phyloP scores from a whole-genome alignment of 1,140 invertebrate species.

The Drosophila tropicalis region DNA sequence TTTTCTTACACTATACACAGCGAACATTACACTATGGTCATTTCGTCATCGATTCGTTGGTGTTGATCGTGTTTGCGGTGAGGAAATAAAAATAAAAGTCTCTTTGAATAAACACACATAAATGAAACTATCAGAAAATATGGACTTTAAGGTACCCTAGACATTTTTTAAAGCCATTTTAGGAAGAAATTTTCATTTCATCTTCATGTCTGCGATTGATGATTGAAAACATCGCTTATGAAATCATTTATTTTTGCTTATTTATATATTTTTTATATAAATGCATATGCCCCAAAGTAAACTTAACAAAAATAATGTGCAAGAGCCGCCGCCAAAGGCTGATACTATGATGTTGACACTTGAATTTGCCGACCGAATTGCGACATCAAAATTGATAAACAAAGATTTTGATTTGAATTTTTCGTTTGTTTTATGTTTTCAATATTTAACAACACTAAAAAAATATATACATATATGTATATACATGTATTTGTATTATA shows the following conservation, averaged over 20 bases:
- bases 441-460: no score
- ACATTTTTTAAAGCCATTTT: no score
- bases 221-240: no score
- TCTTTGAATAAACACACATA: conserved; percentile 19
- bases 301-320: conserved; percentile 20
- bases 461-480: neutral
- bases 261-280: neutral
- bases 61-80: conserved; percentile 32
- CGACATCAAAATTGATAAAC: conserved; percentile 35
- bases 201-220: no score
- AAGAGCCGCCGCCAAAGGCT: conserved; percentile 34
- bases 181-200: no score
- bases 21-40: conserved; percentile 3
- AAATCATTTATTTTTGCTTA: neutral
- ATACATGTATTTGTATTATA: neutral
- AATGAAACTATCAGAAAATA: conserved; percentile 9
- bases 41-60: conserved; percentile 61
- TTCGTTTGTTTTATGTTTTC: no score
- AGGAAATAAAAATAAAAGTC: conserved; percentile 39
- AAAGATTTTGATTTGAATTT: conserved; percentile 16
- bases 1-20: neutral
- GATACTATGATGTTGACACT: conserved; percentile 42
- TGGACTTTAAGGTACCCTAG: neutral
- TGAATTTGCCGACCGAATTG: conserved; percentile 32
- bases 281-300: neutral